Percentiles rank a stretch among this genome's conserved stretches.
Evolutionary conservation across 1,140 invertebrate species (phyloP).

Genomic region (Hycleus cichorii): DNA sequence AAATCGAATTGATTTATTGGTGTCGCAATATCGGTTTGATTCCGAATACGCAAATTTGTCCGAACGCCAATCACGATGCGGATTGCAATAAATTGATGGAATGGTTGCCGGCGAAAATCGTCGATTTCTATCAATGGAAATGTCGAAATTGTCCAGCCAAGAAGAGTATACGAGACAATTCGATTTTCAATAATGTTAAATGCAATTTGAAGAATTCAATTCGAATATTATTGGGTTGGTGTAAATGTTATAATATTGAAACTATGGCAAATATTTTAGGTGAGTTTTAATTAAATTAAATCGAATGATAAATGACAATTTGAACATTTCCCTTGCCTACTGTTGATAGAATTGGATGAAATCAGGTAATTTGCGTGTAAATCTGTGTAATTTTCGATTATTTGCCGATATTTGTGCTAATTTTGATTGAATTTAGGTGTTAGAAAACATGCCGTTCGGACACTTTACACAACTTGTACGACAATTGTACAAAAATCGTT

Average conservation of each 20-base stretch:
- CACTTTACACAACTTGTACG: constrained; percentile 40
- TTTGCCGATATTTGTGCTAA: not conserved
- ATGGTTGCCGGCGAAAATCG: constrained; percentile 43
- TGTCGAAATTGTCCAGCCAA: constrained; percentile 41
- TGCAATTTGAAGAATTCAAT: constrained; percentile 44
- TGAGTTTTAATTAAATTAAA: constrained; percentile 15
- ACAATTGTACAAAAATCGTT: constrained; percentile 42
- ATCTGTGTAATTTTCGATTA: not conserved
- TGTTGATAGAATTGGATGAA: constrained; percentile 6
- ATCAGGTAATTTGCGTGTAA: constrained; percentile 5
- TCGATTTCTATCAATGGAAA: constrained; percentile 46
- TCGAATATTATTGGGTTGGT: constrained; percentile 46
- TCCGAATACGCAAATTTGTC: constrained; percentile 35
- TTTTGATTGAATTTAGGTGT: constrained; percentile 32
- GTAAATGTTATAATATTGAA: constrained; percentile 38
- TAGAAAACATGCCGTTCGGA: constrained; percentile 43
- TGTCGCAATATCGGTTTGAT: constrained; percentile 43
- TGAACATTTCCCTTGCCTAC: not conserved
- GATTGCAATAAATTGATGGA: constrained; percentile 40
- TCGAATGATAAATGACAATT: constrained; percentile 15
- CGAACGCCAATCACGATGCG: constrained; percentile 17
- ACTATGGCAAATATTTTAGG: constrained; percentile 34
- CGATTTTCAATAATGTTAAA: constrained; percentile 44
- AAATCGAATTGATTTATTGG: constrained; percentile 45
- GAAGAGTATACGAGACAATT: constrained; percentile 43